phyloP scores from a whole-genome alignment of 2,797 vertebrate species.

The Aythya fuligula region DNA sequence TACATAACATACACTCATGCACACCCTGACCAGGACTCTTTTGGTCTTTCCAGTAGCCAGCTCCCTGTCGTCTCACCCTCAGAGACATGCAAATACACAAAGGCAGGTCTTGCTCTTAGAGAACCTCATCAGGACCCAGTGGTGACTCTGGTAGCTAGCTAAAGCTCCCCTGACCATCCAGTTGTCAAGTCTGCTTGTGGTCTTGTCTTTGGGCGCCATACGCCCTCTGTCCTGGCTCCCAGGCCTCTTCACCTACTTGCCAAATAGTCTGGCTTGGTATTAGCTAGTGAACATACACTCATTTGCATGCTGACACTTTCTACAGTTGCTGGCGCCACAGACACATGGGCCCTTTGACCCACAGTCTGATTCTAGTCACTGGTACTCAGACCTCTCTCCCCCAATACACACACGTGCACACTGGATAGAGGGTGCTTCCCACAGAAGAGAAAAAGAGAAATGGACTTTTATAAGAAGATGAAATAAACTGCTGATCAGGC shows the following conservation, averaged over 20 bases:
- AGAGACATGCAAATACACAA: background rate
- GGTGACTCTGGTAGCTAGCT: background rate
- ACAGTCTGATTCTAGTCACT: background rate
- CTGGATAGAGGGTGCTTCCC: background rate
- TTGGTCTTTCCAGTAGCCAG: background rate
- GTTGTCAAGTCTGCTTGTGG: background rate
- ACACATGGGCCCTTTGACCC: background rate
- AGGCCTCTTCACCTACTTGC: background rate
- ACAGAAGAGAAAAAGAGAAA: background rate
- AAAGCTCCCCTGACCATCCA: background rate
- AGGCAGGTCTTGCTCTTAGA: background rate
- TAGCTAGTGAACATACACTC: background rate
- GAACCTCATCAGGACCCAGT: background rate
- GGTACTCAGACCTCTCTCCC: background rate
- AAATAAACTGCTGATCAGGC: background rate
- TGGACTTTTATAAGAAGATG: background rate
- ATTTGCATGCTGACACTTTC: background rate
- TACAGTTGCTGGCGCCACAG: background rate
- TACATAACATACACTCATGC: too few relatives aligned
- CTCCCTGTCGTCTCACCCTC: background rate
- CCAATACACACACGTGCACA: background rate
- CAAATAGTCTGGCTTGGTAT: background rate
- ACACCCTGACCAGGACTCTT: background rate
- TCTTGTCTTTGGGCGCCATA: background rate
- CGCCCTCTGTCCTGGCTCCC: background rate